These are phyloP conservation scores for Mus musculus DNA, from an alignment of 2,113 vertebrate genomes.

Conservation along the genomic window GRCm39 chr17:70404001-70404500, in stretches of 20 bases:
- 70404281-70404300: not conserved
- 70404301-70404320: not conserved
- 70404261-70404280: not conserved
- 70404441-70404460: not conserved
- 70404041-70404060: not conserved
- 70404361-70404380: not conserved
- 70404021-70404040: not conserved
- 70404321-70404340: not conserved
- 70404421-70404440: not conserved
- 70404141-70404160: not conserved
- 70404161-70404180: conserved; percentile 5
- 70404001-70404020: not conserved
- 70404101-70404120: not conserved
- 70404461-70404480: not conserved
- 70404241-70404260: conserved; percentile 1
- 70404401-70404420: not conserved
- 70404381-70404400: not conserved
- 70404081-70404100: not conserved
- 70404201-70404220: not conserved
- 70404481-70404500: not conserved
- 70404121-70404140: not conserved
- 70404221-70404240: not conserved
- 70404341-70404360: not conserved
- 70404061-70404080: not conserved
- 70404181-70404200: not conserved